Conservation (phyloP, 2,797 vertebrate species). For the Intellagama lesueurii region DNA sequence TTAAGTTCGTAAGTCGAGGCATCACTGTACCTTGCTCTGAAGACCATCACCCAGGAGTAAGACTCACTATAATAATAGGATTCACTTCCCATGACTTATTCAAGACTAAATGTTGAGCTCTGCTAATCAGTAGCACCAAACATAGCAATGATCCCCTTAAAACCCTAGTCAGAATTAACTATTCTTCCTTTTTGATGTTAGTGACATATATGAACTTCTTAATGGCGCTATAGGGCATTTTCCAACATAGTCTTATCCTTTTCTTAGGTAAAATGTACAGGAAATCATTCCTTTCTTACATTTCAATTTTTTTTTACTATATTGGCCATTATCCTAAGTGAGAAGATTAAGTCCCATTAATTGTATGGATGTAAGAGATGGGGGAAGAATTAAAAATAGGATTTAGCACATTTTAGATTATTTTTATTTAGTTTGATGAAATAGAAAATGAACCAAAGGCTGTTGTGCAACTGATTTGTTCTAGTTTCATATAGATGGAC, state of each 20-base stretch:
- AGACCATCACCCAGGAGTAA: background rate
- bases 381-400: too few relatives aligned
- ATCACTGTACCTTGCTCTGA: background rate
- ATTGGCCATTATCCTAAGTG: too few relatives aligned
- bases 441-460: background rate
- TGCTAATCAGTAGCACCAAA: background rate
- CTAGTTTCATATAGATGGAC: conserved; percentile 6
- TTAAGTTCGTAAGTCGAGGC: too few relatives aligned
- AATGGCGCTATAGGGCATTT: background rate
- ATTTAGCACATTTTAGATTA: too few relatives aligned
- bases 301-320: background rate
- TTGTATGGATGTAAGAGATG: too few relatives aligned
- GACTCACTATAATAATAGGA: background rate
- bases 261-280: conserved; percentile 27
- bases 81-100: background rate
- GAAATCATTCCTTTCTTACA: background rate
- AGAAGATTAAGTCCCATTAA: too few relatives aligned
- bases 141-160: background rate
- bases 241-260: background rate
- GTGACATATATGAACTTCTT: background rate
- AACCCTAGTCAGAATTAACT: background rate
- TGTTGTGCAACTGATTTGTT: background rate
- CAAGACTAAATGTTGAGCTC: background rate
- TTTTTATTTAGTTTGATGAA: background rate
- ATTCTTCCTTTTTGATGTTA: background rate